A percentile compares a stretch with the other conserved stretches of the same genome.
Conservation (phyloP, 2,113 vertebrate species). For the Coturnix japonica region DNA sequence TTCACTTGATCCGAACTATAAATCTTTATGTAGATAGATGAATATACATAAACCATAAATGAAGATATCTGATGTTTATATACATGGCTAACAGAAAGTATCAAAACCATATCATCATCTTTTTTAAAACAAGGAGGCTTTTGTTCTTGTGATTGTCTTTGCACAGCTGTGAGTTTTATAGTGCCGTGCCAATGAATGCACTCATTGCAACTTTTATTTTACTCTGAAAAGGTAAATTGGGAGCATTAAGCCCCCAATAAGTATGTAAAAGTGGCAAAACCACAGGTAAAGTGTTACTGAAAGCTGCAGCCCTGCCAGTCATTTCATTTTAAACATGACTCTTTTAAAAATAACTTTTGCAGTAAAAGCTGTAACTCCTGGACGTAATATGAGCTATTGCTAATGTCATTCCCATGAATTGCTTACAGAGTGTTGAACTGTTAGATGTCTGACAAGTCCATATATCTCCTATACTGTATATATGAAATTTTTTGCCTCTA, state of each 20-base stretch:
- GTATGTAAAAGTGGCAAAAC: slow-evolving; percentile 59
- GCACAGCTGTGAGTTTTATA: slow-evolving; percentile 69
- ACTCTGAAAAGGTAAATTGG: slow-evolving; percentile 66
- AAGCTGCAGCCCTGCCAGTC: slow-evolving; percentile 25
- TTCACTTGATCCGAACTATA: neutral
- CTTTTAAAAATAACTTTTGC: slow-evolving; percentile 63
- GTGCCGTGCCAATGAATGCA: slow-evolving; percentile 28
- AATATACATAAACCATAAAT: neutral
- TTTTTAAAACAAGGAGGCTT: slow-evolving; percentile 44
- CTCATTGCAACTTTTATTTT: slow-evolving; percentile 48
- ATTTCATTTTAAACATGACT: slow-evolving; percentile 48
- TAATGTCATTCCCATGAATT: slow-evolving; percentile 62
- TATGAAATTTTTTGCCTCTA: slow-evolving; percentile 59
- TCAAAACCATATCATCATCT: slow-evolving; percentile 59
- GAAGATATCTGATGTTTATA: slow-evolving; percentile 33
- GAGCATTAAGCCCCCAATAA: slow-evolving; percentile 27
- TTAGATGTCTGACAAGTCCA: slow-evolving; percentile 75
- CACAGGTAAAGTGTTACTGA: slow-evolving; percentile 38
- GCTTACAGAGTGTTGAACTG: slow-evolving; percentile 62
- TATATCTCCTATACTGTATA: slow-evolving; percentile 70
- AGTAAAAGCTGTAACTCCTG: slow-evolving; percentile 55
- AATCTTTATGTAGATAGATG: slow-evolving; percentile 7
- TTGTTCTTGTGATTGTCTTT: slow-evolving; percentile 67
- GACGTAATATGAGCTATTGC: slow-evolving; percentile 58
- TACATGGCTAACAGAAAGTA: slow-evolving; percentile 45